phyloP scores from a whole-genome alignment of 2,113 vertebrate genomes.

The Corythornis vintsioides region DNA sequence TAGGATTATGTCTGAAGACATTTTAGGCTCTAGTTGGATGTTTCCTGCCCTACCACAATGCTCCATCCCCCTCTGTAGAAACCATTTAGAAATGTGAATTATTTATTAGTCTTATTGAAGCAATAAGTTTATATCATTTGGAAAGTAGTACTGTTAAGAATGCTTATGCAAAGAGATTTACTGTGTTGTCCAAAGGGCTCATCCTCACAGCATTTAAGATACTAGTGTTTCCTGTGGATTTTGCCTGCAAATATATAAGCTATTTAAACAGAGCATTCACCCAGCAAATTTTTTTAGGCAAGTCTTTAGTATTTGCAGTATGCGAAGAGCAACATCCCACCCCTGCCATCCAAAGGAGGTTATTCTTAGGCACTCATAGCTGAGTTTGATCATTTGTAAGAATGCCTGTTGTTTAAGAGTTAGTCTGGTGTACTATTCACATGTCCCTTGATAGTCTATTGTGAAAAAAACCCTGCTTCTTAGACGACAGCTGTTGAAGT shows the following conservation, averaged over 20 bases:
- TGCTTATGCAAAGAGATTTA: neutral
- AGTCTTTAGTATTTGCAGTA: neutral
- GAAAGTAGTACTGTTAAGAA: neutral
- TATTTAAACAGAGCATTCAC: neutral
- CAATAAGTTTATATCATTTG: neutral
- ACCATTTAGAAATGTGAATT: slow-evolving; percentile 40
- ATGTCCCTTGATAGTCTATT: slow-evolving; percentile 46
- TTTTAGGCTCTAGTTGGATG: slow-evolving; percentile 20
- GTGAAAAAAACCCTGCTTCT: neutral
- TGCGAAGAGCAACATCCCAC: neutral
- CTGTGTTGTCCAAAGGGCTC: neutral
- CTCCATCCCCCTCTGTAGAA: slow-evolving; percentile 1
- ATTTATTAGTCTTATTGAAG: slow-evolving; percentile 47
- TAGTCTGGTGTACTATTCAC: neutral
- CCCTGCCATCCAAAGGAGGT: slow-evolving; percentile 22
- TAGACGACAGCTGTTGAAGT: slow-evolving; percentile 65
- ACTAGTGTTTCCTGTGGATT: neutral
- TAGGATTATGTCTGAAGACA: slow-evolving; percentile 55
- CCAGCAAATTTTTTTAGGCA: neutral
- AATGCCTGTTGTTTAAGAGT: slow-evolving; percentile 48
- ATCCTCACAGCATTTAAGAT: neutral
- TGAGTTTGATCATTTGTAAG: slow-evolving; percentile 43
- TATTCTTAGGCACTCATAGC: slow-evolving; percentile 42
- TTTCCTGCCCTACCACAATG: neutral
- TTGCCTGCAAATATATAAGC: neutral